Evolutionary conservation across 2,113 vertebrate genomes (phyloP).

Genomic region (Chloebia gouldiae): DNA sequence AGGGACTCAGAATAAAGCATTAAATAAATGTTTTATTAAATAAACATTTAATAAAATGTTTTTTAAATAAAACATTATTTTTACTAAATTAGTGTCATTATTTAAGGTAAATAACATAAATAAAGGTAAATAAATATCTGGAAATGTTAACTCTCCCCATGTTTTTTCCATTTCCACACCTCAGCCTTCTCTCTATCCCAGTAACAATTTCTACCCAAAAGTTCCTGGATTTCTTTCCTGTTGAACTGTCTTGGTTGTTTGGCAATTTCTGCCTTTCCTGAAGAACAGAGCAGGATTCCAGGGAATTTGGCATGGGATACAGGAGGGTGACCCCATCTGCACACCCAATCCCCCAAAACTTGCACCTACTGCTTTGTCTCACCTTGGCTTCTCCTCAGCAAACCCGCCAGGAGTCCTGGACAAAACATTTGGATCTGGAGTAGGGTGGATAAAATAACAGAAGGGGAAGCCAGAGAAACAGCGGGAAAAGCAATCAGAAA

Average conservation of each 20-base stretch:
- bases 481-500: background rate
- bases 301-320: rapidly evolving
- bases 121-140: background rate
- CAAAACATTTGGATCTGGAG: background rate
- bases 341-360: too few species aligned
- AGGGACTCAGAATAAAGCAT: background rate
- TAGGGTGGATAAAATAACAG: background rate
- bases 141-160: background rate
- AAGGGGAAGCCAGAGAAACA: background rate
- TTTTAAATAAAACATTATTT: background rate
- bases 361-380: background rate
- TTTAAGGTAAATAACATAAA: background rate
- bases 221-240: background rate
- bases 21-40: too few species aligned
- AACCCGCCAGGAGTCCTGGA: background rate
- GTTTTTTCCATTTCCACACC: background rate
- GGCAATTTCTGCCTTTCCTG: background rate
- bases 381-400: background rate
- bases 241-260: background rate
- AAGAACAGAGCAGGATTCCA: background rate
- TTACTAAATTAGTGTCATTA: background rate
- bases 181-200: background rate
- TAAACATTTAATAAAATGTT: too few species aligned
- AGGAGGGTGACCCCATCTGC: background rate
- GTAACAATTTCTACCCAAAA: background rate